Evolutionary conservation across 2,113 vertebrate species (phyloP).

Genomic region (Carassius gibelio): DNA sequence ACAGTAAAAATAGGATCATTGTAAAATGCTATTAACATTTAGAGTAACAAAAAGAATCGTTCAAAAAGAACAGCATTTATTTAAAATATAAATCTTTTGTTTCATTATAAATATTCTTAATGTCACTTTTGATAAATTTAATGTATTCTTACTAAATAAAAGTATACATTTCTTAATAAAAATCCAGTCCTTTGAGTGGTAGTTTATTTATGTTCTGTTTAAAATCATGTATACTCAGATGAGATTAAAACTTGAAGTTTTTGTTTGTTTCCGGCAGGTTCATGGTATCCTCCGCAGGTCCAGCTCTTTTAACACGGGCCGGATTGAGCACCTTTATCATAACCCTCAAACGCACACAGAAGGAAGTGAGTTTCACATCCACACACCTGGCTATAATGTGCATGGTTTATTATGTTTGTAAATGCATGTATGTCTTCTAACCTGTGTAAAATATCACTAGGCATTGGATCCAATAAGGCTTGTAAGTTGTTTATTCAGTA

Average conservation of each 20-base stretch:
- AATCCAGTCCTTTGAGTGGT: background rate
- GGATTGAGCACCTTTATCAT: constrained; percentile 97
- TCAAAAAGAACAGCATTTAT: too few relatives aligned
- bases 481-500: constrained; percentile 48
- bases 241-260: background rate
- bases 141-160: background rate
- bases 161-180: background rate
- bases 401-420: background rate
- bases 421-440: constrained; percentile 18
- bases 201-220: background rate
- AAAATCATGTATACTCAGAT: background rate
- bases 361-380: constrained; percentile 85
- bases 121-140: background rate
- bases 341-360: constrained; percentile 91
- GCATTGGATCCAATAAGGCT: background rate
- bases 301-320: constrained; percentile 97
- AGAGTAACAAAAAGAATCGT: too few relatives aligned
- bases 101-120: background rate
- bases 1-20: background rate
- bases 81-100: too few relatives aligned
- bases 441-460: constrained; percentile 41
- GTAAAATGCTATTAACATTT: background rate
- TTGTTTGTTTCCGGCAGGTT: constrained; percentile 74
- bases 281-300: constrained; percentile 93
- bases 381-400: background rate